Evolutionary conservation across 2,113 vertebrate species (phyloP), one percentile per base, ranked within the genome.

Genomic region (Catagonus wagneri): DNA sequence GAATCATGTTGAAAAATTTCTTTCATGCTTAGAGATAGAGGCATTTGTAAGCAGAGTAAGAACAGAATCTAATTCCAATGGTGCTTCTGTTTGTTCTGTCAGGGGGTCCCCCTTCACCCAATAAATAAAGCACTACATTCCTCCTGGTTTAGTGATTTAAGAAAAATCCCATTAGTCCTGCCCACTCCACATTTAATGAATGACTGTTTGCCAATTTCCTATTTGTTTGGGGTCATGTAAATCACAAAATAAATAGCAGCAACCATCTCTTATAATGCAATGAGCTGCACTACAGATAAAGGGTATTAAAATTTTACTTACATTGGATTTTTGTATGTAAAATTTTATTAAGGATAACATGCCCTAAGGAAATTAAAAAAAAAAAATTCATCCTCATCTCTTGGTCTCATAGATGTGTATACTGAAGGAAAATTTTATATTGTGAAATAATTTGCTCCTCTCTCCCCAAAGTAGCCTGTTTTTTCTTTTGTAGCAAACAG

Each of bases 321-420:
- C 7, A 29, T n/a, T 83, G 63, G 14, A 79, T 20, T 96, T 96
- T 79, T 92, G 83, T 75, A 22, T 84, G 60, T 72, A 81, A 16
- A 92, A 58, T 90, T 90, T 93, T 52, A 78, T 50, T 95, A 87
- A 92, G 61, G 75, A 74, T 80, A 36, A 68, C 27, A 68, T 75
- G 32, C 23, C 44, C 60, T 76, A 93, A 96, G 80, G 63, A 95
- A 92, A 96, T 91, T 92, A 50, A 56, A 22, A 72, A 61, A 60
- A 63, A 60, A 44, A n/a, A 34, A 74, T 63, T 89, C 20, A 29
- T 63, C 25, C 32, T 74, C 50, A 61, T 94, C 29, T 84, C 36
- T 90, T 88, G 89, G 56, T 92, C 85, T 96, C 32, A 56, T 95
- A 92, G 89, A 90, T 81, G 32, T 94, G 78, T 86, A 95, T 90